Evolutionary conservation across 2,888 invertebrate species (phyloP).

Genomic region (Philereme transversata): DNA sequence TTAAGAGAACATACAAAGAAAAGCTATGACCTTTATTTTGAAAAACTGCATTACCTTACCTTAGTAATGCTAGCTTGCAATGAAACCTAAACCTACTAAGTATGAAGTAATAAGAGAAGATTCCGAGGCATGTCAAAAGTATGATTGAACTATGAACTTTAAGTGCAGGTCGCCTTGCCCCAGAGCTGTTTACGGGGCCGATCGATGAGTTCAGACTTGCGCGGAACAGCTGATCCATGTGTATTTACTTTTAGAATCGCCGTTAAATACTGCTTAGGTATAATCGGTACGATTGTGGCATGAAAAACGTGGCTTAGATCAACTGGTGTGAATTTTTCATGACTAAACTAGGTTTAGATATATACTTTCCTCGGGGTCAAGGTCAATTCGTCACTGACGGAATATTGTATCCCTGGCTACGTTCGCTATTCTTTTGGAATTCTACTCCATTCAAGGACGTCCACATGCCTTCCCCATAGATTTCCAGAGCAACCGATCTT

Average conservation of each 20-base stretch:
- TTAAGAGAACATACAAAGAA: neutral
- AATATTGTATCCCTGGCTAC: too few species aligned
- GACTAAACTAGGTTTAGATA: neutral
- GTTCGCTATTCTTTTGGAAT: too few species aligned
- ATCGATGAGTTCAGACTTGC: conserved; percentile 32
- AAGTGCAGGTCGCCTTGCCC: conserved; percentile 21
- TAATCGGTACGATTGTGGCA: neutral
- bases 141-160: conserved; percentile 30
- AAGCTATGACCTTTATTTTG: neutral
- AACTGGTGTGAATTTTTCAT: conserved; percentile 6
- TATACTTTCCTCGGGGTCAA: neutral
- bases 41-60: neutral
- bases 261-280: conserved; percentile 6
- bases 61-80: too few species aligned
- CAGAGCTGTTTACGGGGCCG: conserved; percentile 24
- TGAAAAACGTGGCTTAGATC: conserved; percentile 4
- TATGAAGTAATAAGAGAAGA: neutral
- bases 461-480: too few species aligned
- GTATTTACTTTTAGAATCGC: conserved; percentile 2
- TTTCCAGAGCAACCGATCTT: too few species aligned
- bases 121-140: conserved; percentile 12
- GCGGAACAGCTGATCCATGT: conserved; percentile 29
- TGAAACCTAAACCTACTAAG: neutral
- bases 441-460: too few species aligned
- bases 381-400: too few species aligned